phyloP scores from a whole-genome alignment of 2,113 vertebrate species.

The Centrocercus urophasianus region DNA sequence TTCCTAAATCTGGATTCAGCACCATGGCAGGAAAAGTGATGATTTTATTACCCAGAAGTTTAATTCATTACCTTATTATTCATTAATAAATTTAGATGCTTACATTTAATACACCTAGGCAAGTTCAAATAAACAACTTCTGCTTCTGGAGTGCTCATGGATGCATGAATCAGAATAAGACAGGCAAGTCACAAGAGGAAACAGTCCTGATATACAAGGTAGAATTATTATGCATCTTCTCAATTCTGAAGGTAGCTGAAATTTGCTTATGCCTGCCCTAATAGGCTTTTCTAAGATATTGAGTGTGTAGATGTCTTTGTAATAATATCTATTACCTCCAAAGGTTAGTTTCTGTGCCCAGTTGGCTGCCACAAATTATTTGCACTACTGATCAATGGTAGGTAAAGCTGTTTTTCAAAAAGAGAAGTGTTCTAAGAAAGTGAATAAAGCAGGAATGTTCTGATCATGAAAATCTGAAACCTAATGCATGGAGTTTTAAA shows the following conservation, averaged over 20 bases:
- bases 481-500: rapidly evolving
- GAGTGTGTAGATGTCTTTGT: not conserved
- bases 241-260: not conserved
- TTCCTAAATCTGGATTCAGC: not conserved
- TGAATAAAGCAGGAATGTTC: not conserved
- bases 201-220: not conserved
- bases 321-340: not conserved
- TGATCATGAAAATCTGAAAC: not conserved
- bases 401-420: not conserved
- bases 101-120: not conserved
- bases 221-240: not conserved
- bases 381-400: not conserved
- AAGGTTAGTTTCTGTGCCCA: not conserved
- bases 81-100: not conserved
- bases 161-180: not conserved
- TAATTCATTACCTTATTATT: not conserved
- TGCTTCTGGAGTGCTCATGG: not conserved
- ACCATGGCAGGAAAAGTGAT: not conserved
- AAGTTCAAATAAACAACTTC: not conserved
- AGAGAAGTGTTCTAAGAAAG: not conserved
- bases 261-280: not conserved
- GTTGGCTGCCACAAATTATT: not conserved
- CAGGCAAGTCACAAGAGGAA: not conserved
- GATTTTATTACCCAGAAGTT: not conserved
- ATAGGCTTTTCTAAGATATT: not conserved